These are phyloP conservation scores for Pao palembangensis DNA, from an alignment of 2,113 vertebrate genomes.

Conservation along the genomic window DNA sequence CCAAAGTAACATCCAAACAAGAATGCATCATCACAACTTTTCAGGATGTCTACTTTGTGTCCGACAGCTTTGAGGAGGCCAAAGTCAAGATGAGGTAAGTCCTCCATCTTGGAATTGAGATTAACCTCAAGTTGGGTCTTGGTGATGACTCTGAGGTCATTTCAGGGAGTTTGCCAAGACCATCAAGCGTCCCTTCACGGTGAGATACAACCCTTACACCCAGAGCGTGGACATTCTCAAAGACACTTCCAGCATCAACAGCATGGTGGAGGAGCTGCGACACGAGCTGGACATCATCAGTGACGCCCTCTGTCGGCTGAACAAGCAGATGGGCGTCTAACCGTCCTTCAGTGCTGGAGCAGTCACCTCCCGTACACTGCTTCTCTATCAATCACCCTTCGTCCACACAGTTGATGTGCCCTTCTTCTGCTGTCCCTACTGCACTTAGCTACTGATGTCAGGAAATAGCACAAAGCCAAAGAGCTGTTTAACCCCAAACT, in stretches of 20 bases:
- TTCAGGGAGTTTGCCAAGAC: constrained; percentile 96
- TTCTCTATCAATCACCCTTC: constrained; percentile 29
- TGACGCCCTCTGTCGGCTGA: constrained; percentile 87
- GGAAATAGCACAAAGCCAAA: constrained; percentile 47
- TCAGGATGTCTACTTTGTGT: constrained; percentile 94
- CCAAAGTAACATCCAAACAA: constrained; percentile 87
- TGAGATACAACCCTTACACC: constrained; percentile 95
- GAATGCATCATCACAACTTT: constrained; percentile 96
- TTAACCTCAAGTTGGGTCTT: background rate
- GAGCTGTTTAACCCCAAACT: constrained; percentile 30
- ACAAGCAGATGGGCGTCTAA: constrained; percentile 83
- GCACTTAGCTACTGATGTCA: constrained; percentile 33
- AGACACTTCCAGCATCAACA: constrained; percentile 87
- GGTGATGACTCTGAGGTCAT: background rate
- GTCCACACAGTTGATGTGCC: constrained; percentile 53
- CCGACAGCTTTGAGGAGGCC: constrained; percentile 95
- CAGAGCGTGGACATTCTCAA: constrained; percentile 90
- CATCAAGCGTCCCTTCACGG: constrained; percentile 92
- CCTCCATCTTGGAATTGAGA: too few relatives aligned
- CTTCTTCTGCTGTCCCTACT: constrained; percentile 20
- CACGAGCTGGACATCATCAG: constrained; percentile 90
- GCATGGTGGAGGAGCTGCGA: constrained; percentile 84
- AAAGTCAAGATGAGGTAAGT: constrained; percentile 95
- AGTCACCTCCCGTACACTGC: constrained; percentile 22
- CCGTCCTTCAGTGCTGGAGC: constrained; percentile 1